Evolutionary conservation across 2,888 invertebrate species (phyloP), one percentile per base, ranked within the genome.

Genomic region (Parascotia fuliginaria): DNA sequence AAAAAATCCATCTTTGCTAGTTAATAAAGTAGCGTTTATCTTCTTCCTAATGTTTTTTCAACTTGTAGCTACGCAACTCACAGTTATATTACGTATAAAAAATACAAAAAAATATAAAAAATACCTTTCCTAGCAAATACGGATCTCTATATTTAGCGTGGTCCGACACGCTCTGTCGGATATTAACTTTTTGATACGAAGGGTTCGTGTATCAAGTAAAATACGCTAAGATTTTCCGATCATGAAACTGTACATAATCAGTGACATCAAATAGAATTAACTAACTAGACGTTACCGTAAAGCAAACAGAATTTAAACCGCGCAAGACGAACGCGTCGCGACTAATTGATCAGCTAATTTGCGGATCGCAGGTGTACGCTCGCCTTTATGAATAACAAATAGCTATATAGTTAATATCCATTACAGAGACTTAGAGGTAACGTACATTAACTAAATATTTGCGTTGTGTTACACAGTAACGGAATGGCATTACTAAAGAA

Each of bases 261-360:
- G 42, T 32, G 13, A 28, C 31, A 13, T 34, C 28, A 70, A 72
- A 73, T 66, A 63, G 70, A 64, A 71, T 74, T 75, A 74, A 72
- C 75, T 77, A 79, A 77, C 72, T 73, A 71, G 75, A 68, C 70
- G 68, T 66, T 65, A 67, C 66, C 55, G 5, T 49, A 54, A 58
- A 59, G 64, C 60, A 77, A 79, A 79, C 71, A 76, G 60, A 66
- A 65, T 69, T 61, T 73, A 62, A 43, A 54, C 52, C 50, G 44
- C 47, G 42, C 40, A 38, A 55, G 60, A 52, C 56, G 75, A 73
- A 81, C 83, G 79, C 83, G 77, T 24, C 43, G 70, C 62, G 83
- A 81, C 83, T 84, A 83, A 81, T 83, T 84, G 80, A 84, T 83
- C 83, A 84, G 79, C 68, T 80, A 77, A 81, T 82, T 80, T 77